A percentile compares a stretch with the other conserved stretches of the same genome.
Conservation (phyloP, 1,140 invertebrate genomes). For the Oryctes rhinoceros region DNA sequence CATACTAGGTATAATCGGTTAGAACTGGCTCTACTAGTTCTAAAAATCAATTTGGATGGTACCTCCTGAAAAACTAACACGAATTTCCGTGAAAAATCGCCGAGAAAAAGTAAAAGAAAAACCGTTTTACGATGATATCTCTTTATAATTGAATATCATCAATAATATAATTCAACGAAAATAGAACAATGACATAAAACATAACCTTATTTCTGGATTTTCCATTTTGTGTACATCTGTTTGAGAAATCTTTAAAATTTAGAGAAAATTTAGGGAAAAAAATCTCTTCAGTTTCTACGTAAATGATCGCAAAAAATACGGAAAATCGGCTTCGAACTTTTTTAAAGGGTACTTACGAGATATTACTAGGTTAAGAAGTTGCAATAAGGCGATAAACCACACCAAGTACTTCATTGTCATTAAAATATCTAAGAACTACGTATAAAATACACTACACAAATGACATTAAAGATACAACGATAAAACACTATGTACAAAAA, state of each 20-base stretch:
- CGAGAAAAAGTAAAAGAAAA: no score
- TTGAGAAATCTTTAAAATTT: neutral
- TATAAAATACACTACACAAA: slow-evolving; percentile 29
- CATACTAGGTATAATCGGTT: slow-evolving; percentile 20
- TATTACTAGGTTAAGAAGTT: slow-evolving; percentile 23
- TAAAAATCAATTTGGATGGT: neutral
- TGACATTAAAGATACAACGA: slow-evolving; percentile 19
- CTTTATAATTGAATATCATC: neutral
- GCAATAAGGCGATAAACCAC: slow-evolving; percentile 1
- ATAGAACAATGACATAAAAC: slow-evolving; percentile 33
- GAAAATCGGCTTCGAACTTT: neutral
- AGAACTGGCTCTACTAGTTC: slow-evolving; percentile 6
- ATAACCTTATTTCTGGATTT: neutral
- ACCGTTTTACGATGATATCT: neutral
- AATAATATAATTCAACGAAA: neutral
- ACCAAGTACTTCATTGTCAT: slow-evolving; percentile 31
- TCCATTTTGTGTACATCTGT: neutral
- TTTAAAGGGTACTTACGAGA: neutral
- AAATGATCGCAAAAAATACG: neutral
- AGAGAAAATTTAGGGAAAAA: neutral
- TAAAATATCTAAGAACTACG: slow-evolving; percentile 24
- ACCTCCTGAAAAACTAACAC: neutral
- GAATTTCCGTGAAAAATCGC: no score
- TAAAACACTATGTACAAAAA: slow-evolving; percentile 30
- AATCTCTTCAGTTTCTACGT: neutral